Base-by-base conservation (phyloP, 2,888 invertebrate species). In the Nemoura dubitans region DNA sequence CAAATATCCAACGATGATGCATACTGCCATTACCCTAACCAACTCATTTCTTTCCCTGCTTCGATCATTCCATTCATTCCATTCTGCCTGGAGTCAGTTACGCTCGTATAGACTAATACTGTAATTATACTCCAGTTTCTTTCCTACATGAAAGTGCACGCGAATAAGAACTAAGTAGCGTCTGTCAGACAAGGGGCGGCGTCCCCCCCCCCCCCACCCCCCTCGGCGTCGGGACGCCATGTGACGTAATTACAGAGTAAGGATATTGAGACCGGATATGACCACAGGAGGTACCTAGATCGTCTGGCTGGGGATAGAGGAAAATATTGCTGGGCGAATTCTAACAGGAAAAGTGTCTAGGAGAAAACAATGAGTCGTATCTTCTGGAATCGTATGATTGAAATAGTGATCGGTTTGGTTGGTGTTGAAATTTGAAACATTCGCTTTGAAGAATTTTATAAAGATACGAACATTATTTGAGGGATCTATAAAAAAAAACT, bases 211-310 rank as follows among this genome's bases (percentile, higher is more conserved):
- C 27, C 84, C 28, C 84, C 76, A 26, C 84, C 84, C 76, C 76
- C 28, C 84, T 27, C 29, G 81, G 76, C 84, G 84, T 28, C 84
- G 25, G 0, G 84, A 59, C 84, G 84, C 76, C 84, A 16, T 76
- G 26, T 28, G 84, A 84, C 84, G 84, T 84, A 59, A 84, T 84
- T 84, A 83, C 42, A 84, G 84, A 84, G 59, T 26, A 21, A 76
- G 84, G 84, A 83, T 83, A 83, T 83, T 83, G 59, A 83, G 83
- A 83, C n/a, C 36, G 83, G 83, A 83, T 83, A 26, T 42, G 36
- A 42, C n/a, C 26, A 42, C 83, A 30, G 25, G 78, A 26, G 59
- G 59, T 7, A 59, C 16, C 59, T 6, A 36, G 59, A 59, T 16
- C 16, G 59, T 59, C 59, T 59, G 59, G 59, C 59, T 36, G 5